phyloP scores from a whole-genome alignment of 2,113 vertebrate genomes.

The Hiodon alosoides region DNA sequence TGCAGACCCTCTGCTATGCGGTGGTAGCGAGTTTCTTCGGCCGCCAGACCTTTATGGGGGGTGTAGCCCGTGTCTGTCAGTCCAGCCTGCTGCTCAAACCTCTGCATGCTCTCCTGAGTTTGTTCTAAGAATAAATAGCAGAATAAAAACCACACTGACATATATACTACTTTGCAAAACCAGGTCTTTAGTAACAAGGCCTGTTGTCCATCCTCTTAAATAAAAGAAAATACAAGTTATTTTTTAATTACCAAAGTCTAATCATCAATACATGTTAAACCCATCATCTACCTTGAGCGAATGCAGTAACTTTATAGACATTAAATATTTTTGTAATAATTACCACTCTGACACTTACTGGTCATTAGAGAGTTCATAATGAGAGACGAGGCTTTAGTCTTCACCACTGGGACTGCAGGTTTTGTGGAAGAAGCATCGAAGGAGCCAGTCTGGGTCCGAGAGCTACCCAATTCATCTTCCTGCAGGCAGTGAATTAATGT shows the following conservation, averaged over 20 bases:
- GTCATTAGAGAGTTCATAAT: slow-evolving; percentile 88
- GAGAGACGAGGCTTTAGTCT: slow-evolving; percentile 86
- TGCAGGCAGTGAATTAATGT: slow-evolving; percentile 36
- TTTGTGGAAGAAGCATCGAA: slow-evolving; percentile 51
- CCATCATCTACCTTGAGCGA: too few species aligned
- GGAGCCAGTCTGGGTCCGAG: slow-evolving; percentile 33
- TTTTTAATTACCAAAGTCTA: too few species aligned
- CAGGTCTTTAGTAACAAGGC: too few species aligned
- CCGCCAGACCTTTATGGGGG: slow-evolving; percentile 75
- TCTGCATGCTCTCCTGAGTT: slow-evolving; percentile 77
- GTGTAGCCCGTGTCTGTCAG: slow-evolving; percentile 74
- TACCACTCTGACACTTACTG: slow-evolving; percentile 71
- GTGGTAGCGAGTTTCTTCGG: slow-evolving; percentile 77
- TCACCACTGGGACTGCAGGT: slow-evolving; percentile 71
- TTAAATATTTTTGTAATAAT: not conserved
- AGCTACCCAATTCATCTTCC: slow-evolving; percentile 68
- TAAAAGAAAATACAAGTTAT: too few species aligned
- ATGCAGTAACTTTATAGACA: not conserved
- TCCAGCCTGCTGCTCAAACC: slow-evolving; percentile 74
- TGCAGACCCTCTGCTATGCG: slow-evolving; percentile 76
- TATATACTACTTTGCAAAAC: too few species aligned
- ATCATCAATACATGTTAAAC: too few species aligned
- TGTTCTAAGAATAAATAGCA: slow-evolving; percentile 54
- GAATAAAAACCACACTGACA: too few species aligned
- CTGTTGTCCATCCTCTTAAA: too few species aligned